These are phyloP conservation scores for Ceraclea dissimilis DNA, from an alignment of 2,888 invertebrate species.

Conservation along the genomic window DNA sequence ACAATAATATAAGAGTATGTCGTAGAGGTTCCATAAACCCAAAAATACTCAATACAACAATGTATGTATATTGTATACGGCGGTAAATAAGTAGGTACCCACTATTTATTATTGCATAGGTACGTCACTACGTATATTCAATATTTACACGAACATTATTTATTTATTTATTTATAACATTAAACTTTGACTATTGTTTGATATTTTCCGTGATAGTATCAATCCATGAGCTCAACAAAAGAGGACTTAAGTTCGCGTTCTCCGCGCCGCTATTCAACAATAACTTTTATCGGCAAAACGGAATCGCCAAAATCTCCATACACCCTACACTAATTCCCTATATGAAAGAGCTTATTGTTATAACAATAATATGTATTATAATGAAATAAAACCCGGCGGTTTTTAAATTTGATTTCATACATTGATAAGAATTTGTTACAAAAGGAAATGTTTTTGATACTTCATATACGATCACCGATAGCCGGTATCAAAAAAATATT, in stretches of 20 bases:
- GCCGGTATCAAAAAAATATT: too few relatives aligned
- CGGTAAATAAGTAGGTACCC: too few relatives aligned
- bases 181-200: conserved; percentile 19
- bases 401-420: background rate
- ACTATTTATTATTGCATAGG: too few relatives aligned
- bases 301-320: background rate
- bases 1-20: too few relatives aligned
- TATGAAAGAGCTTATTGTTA: background rate
- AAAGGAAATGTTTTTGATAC: too few relatives aligned
- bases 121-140: too few relatives aligned
- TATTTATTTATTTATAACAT: conserved; percentile 24
- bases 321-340: conserved; percentile 1
- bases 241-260: background rate
- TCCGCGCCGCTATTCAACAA: background rate
- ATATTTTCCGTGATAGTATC: conserved; percentile 19
- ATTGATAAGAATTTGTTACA: background rate
- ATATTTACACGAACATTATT: conserved; percentile 21
- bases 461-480: too few relatives aligned
- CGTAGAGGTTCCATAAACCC: too few relatives aligned
- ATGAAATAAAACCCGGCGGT: background rate
- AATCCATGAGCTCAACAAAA: background rate
- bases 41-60: too few relatives aligned
- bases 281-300: background rate
- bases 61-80: too few relatives aligned
- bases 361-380: background rate